A percentile compares a stretch with the other conserved stretches of the same genome.
These are phyloP conservation scores for Myopa testacea DNA, from an alignment of 2,888 invertebrate species.

Conservation along the genomic window DNA sequence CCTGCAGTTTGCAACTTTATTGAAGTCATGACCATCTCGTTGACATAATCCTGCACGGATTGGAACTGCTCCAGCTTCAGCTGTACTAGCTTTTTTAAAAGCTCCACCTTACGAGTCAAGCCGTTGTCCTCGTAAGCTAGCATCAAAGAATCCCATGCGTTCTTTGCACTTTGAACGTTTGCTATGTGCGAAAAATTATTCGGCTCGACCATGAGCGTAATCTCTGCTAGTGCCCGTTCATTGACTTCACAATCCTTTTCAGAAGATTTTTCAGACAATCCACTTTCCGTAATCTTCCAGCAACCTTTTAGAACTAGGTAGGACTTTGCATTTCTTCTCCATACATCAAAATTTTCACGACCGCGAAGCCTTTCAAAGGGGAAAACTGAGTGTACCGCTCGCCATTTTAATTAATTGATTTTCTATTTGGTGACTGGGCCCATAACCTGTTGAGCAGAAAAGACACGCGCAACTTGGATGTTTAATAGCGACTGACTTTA, in stretches of 20 bases:
- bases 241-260: conserved; percentile 40
- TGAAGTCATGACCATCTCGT: conserved; percentile 43
- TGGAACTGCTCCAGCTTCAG: conserved; percentile 40
- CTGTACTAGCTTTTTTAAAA: conserved; percentile 44
- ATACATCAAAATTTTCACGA: conserved; percentile 49
- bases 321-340: conserved; percentile 56
- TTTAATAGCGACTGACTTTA: no score
- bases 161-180: conserved; percentile 45
- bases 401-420: neutral
- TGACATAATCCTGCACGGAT: conserved; percentile 45
- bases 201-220: no score
- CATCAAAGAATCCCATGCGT: conserved; percentile 47
- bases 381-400: conserved; percentile 8
- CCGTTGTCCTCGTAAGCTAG: conserved; percentile 47
- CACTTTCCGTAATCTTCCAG: conserved; percentile 36
- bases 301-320: conserved; percentile 45
- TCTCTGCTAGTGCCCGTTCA: no score
- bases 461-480: no score
- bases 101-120: conserved; percentile 42
- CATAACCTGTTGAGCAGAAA: neutral
- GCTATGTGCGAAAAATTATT: conserved; percentile 47
- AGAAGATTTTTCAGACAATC: conserved; percentile 8
- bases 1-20: conserved; percentile 44
- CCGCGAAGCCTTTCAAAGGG: conserved; percentile 42
- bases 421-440: conserved; percentile 1